phyloP scores from a whole-genome alignment of 2,888 invertebrate genomes.

The Melinaea menophilus region DNA sequence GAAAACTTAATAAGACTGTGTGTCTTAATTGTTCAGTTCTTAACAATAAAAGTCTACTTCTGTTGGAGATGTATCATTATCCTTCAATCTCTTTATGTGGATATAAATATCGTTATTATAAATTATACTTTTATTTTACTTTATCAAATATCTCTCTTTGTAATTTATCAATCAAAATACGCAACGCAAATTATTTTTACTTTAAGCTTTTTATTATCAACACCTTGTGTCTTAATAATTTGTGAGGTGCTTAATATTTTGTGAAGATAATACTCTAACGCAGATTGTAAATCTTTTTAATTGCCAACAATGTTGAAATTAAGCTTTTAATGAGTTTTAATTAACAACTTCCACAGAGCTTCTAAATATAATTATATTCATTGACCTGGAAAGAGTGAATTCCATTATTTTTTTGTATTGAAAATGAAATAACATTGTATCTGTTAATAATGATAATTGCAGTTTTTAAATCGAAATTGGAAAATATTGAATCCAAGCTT shows the following conservation, averaged over 20 bases:
- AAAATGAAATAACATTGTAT: too few species aligned
- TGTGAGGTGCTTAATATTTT: constrained; percentile 56
- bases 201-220: constrained; percentile 40
- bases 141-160: too few species aligned
- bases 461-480: too few species aligned
- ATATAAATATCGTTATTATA: background rate
- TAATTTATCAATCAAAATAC: too few species aligned
- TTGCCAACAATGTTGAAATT: constrained; percentile 73
- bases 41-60: too few species aligned
- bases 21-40: background rate
- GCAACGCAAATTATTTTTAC: too few species aligned
- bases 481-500: too few species aligned
- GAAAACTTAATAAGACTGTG: background rate
- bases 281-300: constrained; percentile 74
- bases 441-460: too few species aligned
- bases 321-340: constrained; percentile 74
- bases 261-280: constrained; percentile 65
- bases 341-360: constrained; percentile 68
- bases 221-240: constrained; percentile 62
- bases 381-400: background rate
- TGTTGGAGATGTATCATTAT: too few species aligned
- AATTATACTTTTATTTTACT: too few species aligned
- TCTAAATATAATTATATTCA: constrained; percentile 45
- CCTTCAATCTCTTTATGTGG: too few species aligned
- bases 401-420: too few species aligned